Base-by-base conservation (phyloP, 2,113 vertebrate genomes). In the Syrmaticus mikado region DNA sequence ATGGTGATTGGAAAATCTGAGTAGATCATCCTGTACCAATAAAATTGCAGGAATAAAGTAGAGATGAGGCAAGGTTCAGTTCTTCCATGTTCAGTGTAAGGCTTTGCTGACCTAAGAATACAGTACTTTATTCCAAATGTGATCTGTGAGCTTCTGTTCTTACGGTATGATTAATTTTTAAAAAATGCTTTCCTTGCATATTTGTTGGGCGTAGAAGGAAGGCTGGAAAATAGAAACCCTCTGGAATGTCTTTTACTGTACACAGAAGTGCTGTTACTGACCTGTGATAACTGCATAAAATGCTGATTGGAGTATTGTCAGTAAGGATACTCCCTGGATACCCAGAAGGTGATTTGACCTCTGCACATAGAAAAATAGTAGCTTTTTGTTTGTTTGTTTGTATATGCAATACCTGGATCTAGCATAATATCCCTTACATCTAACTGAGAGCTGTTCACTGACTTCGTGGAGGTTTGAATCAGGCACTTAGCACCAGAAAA, bases 21-120 rank as follows among this genome's bases (percentile, higher is more conserved):
- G 50, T 83, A 64, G 64, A 32, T 87, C 28, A 43, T 83, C 18
- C 0, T 2, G 50, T 46, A 92, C 68, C 24, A 75, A 68, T 36
- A 94, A 80, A 85, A 90, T 13, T 67, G 46, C 32, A 85, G 73
- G n/a, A 72, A 43, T 87, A 76, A 89, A 88, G 45, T 19, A 85
- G 76, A 77, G 40, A 85, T 87, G 58, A 85, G 52, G 43, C 79
- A 45, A 75, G 61, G 21, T 72, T 95, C 45, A 55, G 12, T 76
- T 85, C 75, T 93, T 83, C 46, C n/a, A 22, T 87, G 22, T 60
- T 79, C 17, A 43, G 2, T 55, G 52, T 73, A 83, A 50, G 82
- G 58, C 57, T 87, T 66, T 83, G 52, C 52, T 92, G 15, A 18
- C 17, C 71, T 74, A 32, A 0, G 5, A n/a, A 45, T 28, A 36